Evolutionary conservation across 2,797 vertebrate genomes (phyloP).

Genomic region (Cephalopachus bancanus): DNA sequence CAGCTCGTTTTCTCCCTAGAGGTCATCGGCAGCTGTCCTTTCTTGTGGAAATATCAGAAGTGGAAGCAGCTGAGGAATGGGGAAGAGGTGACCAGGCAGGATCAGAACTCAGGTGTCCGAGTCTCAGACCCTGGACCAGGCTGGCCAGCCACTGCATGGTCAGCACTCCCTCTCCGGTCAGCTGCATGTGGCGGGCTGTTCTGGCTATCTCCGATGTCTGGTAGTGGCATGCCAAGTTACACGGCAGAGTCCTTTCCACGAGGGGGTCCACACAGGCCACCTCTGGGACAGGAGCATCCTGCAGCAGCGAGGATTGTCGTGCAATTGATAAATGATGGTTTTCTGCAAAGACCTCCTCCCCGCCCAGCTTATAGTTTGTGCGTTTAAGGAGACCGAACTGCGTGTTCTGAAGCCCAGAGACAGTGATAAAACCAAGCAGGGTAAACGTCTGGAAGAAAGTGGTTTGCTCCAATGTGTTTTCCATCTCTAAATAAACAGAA

Average conservation of each 20-base stretch:
- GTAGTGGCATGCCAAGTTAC: not conserved
- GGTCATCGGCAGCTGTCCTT: not conserved
- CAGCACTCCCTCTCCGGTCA: not conserved
- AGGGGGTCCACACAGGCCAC: not conserved
- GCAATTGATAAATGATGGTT: not conserved
- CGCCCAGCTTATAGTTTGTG: not conserved
- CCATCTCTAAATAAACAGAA: conserved; percentile 45
- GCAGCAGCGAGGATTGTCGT: accelerated
- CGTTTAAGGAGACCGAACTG: not conserved
- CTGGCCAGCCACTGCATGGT: not conserved
- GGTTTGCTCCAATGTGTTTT: not conserved
- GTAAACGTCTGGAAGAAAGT: conserved; percentile 45
- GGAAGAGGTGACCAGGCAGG: not conserved
- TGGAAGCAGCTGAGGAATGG: not conserved
- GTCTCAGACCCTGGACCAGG: not conserved
- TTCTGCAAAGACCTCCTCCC: not conserved
- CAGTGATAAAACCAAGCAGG: conserved; percentile 32
- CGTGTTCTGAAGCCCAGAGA: conserved; percentile 30
- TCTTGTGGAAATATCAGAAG: not conserved
- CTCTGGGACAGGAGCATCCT: not conserved
- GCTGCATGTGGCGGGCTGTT: too few relatives aligned
- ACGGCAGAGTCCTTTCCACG: not conserved
- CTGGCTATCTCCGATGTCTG: too few relatives aligned
- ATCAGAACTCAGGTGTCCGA: not conserved
- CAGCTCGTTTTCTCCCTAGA: not conserved